Base-by-base conservation (phyloP, 1,140 invertebrate genomes). In the Lethrus apterus region DNA sequence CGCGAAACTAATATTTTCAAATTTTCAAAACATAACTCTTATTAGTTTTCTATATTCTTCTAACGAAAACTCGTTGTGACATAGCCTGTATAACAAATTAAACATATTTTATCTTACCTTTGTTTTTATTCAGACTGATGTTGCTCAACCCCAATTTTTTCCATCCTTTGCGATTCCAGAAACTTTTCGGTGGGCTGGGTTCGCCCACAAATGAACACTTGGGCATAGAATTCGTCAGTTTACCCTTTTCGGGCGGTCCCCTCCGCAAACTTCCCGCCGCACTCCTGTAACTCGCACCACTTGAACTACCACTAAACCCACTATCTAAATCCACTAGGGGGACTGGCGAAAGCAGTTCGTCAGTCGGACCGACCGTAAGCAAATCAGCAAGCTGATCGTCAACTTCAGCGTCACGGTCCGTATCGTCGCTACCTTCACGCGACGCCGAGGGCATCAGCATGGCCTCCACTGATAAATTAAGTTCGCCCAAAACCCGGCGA, bases 391-490 rank as follows among this genome's bases (percentile, higher is more conserved):
- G 65, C 57, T 75, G 67, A 62, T 77, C 67, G 66, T 75, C 64
- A 58, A 70, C 67, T 63, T 76, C 68, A 11, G 67, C 69, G 32
- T 69, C 69, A 23, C 69, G 55, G 32, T 69, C 67, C 2, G 68
- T 66, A 34, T 70, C 66, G 36, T 65, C 68, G 42, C 65, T 67
- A 19, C 62, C 64, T 34, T 68, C 69, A 15, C 45, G 49, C 14
- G 48, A 58, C 34, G 46, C 53, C 11, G 68, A 66, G 9, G 84
- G 86, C 84, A 89, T 89, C 40, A 89, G 67, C 86, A 91, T 89
- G 31, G 85, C 85, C 68, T 91, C 89, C 31, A 64, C 81, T 52
- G 86, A 86, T 21, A 91, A 72, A 72, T 91, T 91, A 26, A 91
- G 68, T 63, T 91, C 85, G 21, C 86, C 86, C 38, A 91, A 74